Conservation (phyloP, 2,888 invertebrate genomes). For the Ganaspis brasiliensis region DNA sequence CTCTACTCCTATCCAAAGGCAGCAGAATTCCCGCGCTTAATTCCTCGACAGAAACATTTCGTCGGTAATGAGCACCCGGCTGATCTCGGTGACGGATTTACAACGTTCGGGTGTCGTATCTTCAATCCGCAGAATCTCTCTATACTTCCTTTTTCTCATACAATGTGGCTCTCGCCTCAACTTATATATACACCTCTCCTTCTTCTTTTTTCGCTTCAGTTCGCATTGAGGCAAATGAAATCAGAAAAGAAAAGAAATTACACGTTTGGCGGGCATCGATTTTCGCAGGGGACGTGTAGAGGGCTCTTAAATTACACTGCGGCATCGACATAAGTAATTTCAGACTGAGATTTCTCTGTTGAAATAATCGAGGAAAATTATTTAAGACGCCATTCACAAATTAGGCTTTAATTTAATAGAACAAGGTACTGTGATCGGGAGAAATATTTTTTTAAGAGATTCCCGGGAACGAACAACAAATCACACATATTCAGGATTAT, state of each 20-base stretch:
- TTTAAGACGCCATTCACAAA: not conserved
- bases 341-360: not conserved
- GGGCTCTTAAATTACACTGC: not conserved
- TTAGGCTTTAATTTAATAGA: constrained; percentile 55
- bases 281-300: constrained; percentile 2
- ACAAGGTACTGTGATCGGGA: no score
- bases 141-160: constrained; percentile 49
- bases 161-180: constrained; percentile 43
- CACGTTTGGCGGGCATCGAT: not conserved
- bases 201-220: not conserved
- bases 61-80: constrained; percentile 71
- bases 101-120: constrained; percentile 62
- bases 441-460: no score
- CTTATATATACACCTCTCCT: constrained; percentile 48
- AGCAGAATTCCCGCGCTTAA: constrained; percentile 57
- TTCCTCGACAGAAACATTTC: constrained; percentile 57
- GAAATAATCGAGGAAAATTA: constrained; percentile 7
- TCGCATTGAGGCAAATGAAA: not conserved
- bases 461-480: no score
- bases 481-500: no score
- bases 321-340: constrained; percentile 4
- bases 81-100: constrained; percentile 73
- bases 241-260: constrained; percentile 25
- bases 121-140: constrained; percentile 53
- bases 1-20: constrained; percentile 51